Conservation (phyloP, 1,140 invertebrate species). For the Drosophila erecta region DNA sequence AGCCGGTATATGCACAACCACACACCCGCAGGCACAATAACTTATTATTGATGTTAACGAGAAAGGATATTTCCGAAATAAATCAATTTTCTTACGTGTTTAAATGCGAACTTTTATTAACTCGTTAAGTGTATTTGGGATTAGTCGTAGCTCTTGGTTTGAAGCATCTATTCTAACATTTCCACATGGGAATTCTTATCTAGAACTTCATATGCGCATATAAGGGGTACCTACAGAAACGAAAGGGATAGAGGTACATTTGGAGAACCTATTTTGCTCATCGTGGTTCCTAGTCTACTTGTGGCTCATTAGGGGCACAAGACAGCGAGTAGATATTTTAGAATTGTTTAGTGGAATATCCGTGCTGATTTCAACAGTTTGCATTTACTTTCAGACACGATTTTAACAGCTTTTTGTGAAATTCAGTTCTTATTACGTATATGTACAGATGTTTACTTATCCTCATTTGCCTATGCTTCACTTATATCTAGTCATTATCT, state of each 20-base stretch:
- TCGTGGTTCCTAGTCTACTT: not conserved
- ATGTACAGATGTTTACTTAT: conserved; percentile 12
- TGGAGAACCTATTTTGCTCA: not conserved
- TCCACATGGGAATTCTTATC: too few species aligned
- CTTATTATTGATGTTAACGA: conserved; percentile 46
- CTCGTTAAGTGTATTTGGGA: too few species aligned
- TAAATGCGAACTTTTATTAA: conserved; percentile 12
- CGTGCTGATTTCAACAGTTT: conserved; percentile 16
- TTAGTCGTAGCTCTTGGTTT: too few species aligned
- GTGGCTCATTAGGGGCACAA: too few species aligned
- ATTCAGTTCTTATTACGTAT: conserved; percentile 15
- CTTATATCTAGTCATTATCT: not conserved
- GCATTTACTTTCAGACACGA: conserved; percentile 27
- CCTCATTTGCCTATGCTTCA: not conserved
- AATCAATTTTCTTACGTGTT: conserved; percentile 48
- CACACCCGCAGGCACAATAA: conserved; percentile 44
- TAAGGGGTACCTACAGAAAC: not conserved
- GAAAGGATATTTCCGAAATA: conserved; percentile 40
- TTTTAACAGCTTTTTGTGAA: conserved; percentile 28
- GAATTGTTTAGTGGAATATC: not conserved
- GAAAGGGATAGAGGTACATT: conserved; percentile 1
- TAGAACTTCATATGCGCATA: not conserved
- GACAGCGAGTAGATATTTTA: not conserved
- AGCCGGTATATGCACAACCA: conserved; percentile 27
- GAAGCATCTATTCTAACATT: too few species aligned